A percentile compares a stretch with the other conserved stretches of the same genome.
phyloP scores from a whole-genome alignment of 37 sponge, comb jelly and placozoan species.

The Oopsacas minuta region DNA sequence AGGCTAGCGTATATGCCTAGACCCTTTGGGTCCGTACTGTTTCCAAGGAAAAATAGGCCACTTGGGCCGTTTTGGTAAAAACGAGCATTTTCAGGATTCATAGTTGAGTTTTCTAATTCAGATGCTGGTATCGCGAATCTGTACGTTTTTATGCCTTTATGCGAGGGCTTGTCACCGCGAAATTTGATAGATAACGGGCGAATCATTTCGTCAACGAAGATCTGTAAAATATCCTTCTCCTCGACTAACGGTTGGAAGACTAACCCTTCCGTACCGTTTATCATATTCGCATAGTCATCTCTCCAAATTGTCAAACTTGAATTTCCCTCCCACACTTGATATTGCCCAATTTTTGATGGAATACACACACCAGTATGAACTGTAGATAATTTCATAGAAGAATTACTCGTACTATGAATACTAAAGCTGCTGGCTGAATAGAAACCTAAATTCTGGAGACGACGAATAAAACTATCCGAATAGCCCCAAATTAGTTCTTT shows the following conservation, averaged over 20 bases:
- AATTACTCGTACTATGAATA: background rate
- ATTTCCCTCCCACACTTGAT: background rate
- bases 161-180: slow-evolving; percentile 2
- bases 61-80: slow-evolving; percentile 19
- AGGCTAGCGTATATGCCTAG: background rate
- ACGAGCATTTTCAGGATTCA: slow-evolving; percentile 5
- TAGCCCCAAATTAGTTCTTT: slow-evolving; percentile 12
- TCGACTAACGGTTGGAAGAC: slow-evolving; percentile 7
- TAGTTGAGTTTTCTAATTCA: background rate
- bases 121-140: background rate
- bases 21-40: background rate
- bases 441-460: slow-evolving; percentile 1
- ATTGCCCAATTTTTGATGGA: slow-evolving; percentile 10
- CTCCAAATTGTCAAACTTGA: slow-evolving; percentile 2
- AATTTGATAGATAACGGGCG: background rate
- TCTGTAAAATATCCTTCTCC: slow-evolving; percentile 3
- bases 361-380: slow-evolving; percentile 10
- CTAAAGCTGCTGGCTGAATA: background rate
- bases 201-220: background rate
- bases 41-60: background rate
- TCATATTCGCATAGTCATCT: slow-evolving; percentile 5
- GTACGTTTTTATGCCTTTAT: slow-evolving; percentile 11
- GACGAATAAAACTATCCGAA: background rate
- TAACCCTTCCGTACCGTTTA: background rate
- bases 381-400: background rate